Evolutionary conservation across 2,113 vertebrate species (phyloP).

Genomic region (Lophura nycthemera): DNA sequence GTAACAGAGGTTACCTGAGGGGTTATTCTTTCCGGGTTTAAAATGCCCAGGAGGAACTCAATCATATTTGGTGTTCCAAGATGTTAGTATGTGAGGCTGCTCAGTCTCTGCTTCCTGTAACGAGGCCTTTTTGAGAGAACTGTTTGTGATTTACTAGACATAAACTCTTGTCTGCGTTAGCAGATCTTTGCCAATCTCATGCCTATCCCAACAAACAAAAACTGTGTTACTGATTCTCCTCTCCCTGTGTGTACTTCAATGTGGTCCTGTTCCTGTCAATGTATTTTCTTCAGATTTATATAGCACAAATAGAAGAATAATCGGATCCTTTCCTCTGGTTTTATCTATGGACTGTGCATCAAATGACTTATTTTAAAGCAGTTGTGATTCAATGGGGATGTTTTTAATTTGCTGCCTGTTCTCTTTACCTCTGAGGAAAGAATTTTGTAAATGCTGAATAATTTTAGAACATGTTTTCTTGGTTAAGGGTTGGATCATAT

Average conservation of each 20-base stretch:
- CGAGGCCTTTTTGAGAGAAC: not conserved
- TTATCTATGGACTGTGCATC: slow-evolving; percentile 26
- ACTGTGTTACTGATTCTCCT: not conserved
- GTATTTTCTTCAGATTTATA: slow-evolving; percentile 7
- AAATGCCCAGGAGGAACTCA: not conserved
- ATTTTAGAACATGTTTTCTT: slow-evolving; percentile 79
- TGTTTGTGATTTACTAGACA: not conserved
- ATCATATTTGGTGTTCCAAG: not conserved
- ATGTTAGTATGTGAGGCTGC: not conserved
- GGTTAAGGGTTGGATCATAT: slow-evolving; percentile 77
- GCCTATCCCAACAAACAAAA: not conserved
- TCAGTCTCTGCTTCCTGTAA: not conserved
- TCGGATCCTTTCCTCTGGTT: slow-evolving; percentile 41
- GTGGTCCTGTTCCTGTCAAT: slow-evolving; percentile 1
- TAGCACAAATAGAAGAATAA: slow-evolving; percentile 25
- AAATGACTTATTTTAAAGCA: slow-evolving; percentile 51
- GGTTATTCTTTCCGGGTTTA: not conserved
- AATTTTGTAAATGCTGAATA: slow-evolving; percentile 76
- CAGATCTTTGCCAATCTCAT: not conserved
- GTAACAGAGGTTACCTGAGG: not conserved
- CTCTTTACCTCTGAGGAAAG: slow-evolving; percentile 74
- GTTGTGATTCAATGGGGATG: slow-evolving; percentile 63
- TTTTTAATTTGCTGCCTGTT: slow-evolving; percentile 76
- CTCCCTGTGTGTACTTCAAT: not conserved
- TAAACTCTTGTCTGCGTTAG: not conserved